These are phyloP conservation scores for Halcyon senegalensis DNA, from an alignment of 2,113 vertebrate genomes.

Conservation along the genomic window DNA sequence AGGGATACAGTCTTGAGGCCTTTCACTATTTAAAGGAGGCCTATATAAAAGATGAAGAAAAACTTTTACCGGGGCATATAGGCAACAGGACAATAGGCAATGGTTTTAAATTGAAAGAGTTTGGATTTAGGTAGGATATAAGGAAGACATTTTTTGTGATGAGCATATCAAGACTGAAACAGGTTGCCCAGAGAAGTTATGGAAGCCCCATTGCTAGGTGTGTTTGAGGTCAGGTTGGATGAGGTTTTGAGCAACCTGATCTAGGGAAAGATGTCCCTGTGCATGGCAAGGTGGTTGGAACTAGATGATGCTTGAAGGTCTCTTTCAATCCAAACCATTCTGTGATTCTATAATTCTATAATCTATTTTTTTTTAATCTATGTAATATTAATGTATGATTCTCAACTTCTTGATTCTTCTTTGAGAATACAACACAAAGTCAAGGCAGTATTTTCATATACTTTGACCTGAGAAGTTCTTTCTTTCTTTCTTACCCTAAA, in stretches of 20 bases:
- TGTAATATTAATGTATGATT: neutral
- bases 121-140: neutral
- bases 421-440: neutral
- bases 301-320: neutral
- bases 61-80: neutral
- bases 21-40: neutral
- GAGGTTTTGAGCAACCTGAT: neutral
- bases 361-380: neutral
- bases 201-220: too few relatives aligned
- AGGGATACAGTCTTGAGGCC: accelerated
- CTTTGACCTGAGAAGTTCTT: neutral
- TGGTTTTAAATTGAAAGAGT: neutral
- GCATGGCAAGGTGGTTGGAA: accelerated
- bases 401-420: neutral
- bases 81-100: neutral
- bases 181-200: neutral
- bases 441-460: neutral
- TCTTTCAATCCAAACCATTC: neutral
- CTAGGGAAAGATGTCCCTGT: neutral
- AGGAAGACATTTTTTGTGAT: neutral
- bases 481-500: neutral
- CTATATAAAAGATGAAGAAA: neutral
- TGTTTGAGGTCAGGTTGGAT: neutral
- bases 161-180: accelerated
- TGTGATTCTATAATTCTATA: neutral